Conservation (phyloP, 2,113 vertebrate genomes). For the Boulengeromyrus knoepffleri region DNA sequence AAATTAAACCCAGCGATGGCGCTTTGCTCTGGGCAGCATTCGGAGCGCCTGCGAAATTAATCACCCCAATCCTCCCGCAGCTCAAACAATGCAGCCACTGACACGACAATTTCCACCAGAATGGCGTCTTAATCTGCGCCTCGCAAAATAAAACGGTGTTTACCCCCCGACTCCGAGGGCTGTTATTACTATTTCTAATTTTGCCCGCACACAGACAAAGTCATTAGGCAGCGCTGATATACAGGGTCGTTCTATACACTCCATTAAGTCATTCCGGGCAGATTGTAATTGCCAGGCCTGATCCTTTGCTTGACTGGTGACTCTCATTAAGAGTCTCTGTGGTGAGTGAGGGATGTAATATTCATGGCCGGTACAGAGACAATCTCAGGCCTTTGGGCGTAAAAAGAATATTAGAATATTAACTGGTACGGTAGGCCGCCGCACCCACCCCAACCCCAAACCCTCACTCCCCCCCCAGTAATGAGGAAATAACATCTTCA, state of each 20-base stretch:
- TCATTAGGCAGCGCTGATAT: conserved; percentile 64
- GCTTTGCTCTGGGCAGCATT: conserved; percentile 8
- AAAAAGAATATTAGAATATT: conserved; percentile 51
- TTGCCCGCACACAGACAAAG: conserved; percentile 56
- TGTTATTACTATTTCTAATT: conserved; percentile 48
- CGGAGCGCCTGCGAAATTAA: conserved; percentile 58
- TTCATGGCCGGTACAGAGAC: conserved; percentile 67
- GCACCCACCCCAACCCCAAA: conserved; percentile 36
- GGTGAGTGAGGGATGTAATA: conserved; percentile 66
- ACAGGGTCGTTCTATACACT: conserved; percentile 63
- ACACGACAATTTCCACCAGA: conserved; percentile 64
- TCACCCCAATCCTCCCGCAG: conserved; percentile 53
- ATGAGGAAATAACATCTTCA: conserved; percentile 73
- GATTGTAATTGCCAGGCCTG: conserved; percentile 67
- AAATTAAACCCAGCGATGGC: neutral
- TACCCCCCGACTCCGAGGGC: conserved; percentile 59
- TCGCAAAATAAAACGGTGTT: conserved; percentile 43
- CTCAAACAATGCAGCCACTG: conserved; percentile 60
- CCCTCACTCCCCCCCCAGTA: conserved; percentile 52
- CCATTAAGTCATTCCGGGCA: conserved; percentile 64
- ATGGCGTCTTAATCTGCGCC: conserved; percentile 65
- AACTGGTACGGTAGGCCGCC: conserved; percentile 56
- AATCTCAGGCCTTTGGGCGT: conserved; percentile 66
- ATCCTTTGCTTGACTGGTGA: conserved; percentile 58
- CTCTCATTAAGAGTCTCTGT: conserved; percentile 65